A percentile compares a stretch with the other conserved stretches of the same genome.
Evolutionary conservation across 2,797 vertebrate species (phyloP).

Genomic region (Cephalopachus bancanus): DNA sequence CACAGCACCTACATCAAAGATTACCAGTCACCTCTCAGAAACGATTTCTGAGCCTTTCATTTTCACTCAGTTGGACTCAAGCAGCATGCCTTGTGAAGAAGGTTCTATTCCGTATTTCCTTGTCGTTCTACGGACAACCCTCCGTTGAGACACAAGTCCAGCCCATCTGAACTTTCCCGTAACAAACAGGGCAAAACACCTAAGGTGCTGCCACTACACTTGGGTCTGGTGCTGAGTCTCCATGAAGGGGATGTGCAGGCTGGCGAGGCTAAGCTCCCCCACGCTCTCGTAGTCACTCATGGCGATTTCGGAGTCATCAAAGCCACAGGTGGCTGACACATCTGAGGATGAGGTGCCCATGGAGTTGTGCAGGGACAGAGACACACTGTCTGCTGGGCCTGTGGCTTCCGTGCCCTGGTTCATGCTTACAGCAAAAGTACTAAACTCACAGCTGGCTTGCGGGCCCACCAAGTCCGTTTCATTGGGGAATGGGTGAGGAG

Average conservation of each 20-base stretch:
- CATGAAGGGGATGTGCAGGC: slow-evolving; percentile 89
- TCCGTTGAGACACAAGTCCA: slow-evolving; percentile 75
- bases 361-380: slow-evolving; percentile 92
- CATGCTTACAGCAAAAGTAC: slow-evolving; percentile 89
- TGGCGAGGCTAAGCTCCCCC: slow-evolving; percentile 91
- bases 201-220: slow-evolving; percentile 90
- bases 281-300: slow-evolving; percentile 94
- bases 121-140: slow-evolving; percentile 57
- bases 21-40: slow-evolving; percentile 70
- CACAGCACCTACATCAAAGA: slow-evolving; percentile 78
- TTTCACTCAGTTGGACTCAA: slow-evolving; percentile 39
- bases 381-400: slow-evolving; percentile 89
- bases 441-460: slow-evolving; percentile 87
- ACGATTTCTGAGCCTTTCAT: slow-evolving; percentile 74
- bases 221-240: slow-evolving; percentile 97
- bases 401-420: slow-evolving; percentile 89
- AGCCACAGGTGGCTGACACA: slow-evolving; percentile 90
- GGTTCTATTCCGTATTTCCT: slow-evolving; percentile 80
- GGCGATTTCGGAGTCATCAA: slow-evolving; percentile 93
- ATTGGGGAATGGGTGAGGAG: slow-evolving; percentile 94
- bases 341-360: slow-evolving; percentile 94
- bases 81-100: slow-evolving; percentile 78
- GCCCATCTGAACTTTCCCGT: slow-evolving; percentile 76
- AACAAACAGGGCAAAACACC: slow-evolving; percentile 74
- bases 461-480: slow-evolving; percentile 88